These are phyloP conservation scores for Heliocidaris tuberculata DNA, from an alignment of 35 echinoderm and acorn worm species.

Conservation along the genomic window DNA sequence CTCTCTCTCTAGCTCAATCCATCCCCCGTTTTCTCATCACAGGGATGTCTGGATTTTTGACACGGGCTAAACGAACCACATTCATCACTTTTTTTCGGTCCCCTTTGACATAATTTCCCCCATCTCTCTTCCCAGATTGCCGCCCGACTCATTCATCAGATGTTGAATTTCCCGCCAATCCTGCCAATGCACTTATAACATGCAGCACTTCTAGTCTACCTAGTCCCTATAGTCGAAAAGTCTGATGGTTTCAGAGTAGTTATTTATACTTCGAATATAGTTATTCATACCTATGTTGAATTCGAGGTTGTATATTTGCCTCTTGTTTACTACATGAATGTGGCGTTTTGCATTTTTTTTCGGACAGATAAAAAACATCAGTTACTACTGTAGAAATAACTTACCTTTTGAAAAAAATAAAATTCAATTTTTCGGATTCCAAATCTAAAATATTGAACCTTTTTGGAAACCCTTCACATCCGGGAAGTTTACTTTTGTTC, in stretches of 20 bases:
- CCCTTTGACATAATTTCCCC: not conserved
- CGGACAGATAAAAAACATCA: too few species aligned
- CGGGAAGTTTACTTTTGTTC: too few species aligned
- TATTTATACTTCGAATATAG: too few species aligned
- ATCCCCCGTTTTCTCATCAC: constrained; percentile 30
- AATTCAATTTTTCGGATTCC: too few species aligned
- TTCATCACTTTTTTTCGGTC: constrained; percentile 24
- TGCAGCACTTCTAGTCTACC: not conserved
- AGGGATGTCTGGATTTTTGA: constrained; percentile 2
- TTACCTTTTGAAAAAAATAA: too few species aligned
- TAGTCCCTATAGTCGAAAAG: not conserved
- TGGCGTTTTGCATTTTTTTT: too few species aligned
- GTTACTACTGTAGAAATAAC: too few species aligned
- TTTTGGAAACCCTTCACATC: too few species aligned
- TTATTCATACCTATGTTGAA: too few species aligned
- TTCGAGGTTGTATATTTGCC: too few species aligned
- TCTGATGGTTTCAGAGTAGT: not conserved
- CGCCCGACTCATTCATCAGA: constrained; percentile 27
- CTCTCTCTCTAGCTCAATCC: not conserved
- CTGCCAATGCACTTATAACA: not conserved
- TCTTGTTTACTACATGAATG: too few species aligned
- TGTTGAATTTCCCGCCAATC: constrained; percentile 29
- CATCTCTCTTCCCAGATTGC: not conserved
- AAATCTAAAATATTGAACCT: too few species aligned
- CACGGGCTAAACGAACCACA: constrained; percentile 18